phyloP scores from a whole-genome alignment of 2,113 vertebrate species.

The Tetrax tetrax region DNA sequence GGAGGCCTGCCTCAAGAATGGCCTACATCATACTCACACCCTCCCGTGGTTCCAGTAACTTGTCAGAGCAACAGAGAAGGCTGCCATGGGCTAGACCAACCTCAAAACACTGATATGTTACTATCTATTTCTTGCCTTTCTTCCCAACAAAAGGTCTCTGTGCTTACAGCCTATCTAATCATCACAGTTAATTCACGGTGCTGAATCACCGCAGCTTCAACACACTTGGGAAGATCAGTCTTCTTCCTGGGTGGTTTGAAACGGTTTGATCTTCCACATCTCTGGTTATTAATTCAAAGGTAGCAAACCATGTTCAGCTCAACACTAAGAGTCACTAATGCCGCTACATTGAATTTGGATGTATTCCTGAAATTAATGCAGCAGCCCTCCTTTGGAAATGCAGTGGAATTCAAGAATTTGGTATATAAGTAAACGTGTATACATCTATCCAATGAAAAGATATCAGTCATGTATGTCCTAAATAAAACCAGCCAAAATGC shows the following conservation, averaged over 20 bases:
- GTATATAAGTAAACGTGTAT: not conserved
- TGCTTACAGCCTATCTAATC: not conserved
- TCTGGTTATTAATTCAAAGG: not conserved
- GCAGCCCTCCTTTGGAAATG: not conserved
- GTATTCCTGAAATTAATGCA: not conserved
- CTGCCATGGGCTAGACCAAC: not conserved
- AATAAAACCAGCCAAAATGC: not conserved
- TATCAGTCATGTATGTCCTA: not conserved
- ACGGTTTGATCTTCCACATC: not conserved
- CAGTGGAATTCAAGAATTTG: not conserved
- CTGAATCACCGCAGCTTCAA: not conserved
- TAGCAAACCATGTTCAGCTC: not conserved
- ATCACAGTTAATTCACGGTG: not conserved
- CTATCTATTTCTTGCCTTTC: not conserved
- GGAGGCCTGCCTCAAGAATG: not conserved
- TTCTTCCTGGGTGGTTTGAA: not conserved
- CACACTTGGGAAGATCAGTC: not conserved
- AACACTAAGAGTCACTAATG: not conserved
- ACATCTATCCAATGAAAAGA: not conserved
- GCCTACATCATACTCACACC: not conserved
- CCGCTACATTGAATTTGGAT: not conserved
- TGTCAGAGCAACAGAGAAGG: not conserved
- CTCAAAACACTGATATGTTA: not conserved
- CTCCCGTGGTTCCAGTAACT: not conserved
- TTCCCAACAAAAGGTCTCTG: not conserved